phyloP scores from a whole-genome alignment of 2,797 vertebrate genomes.

The Chelmon rostratus region DNA sequence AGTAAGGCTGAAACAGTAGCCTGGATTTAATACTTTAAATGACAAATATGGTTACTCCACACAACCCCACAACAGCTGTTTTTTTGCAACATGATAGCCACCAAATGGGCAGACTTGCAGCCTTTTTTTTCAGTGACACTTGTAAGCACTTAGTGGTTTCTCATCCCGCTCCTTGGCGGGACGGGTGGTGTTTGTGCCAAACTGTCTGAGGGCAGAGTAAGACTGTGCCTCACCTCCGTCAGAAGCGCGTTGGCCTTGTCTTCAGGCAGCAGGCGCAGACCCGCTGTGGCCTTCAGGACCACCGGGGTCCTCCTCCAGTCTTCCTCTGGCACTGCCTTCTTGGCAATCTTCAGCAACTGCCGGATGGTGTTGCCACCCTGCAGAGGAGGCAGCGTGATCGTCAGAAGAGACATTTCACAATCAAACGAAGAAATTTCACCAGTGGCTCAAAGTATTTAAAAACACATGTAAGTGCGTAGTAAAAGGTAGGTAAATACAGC shows the following conservation, averaged over 20 bases:
- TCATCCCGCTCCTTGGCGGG: constrained; percentile 76
- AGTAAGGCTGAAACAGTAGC: constrained; percentile 80
- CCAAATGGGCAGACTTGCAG: constrained; percentile 79
- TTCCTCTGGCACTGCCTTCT: constrained; percentile 91
- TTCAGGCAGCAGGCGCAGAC: constrained; percentile 92
- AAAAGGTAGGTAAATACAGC: constrained; percentile 24
- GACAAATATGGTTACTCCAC: constrained; percentile 84
- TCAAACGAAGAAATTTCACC: not conserved
- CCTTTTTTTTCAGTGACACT: constrained; percentile 79
- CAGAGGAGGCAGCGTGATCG: constrained; percentile 14
- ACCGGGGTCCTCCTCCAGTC: constrained; percentile 95
- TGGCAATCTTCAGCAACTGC: constrained; percentile 91
- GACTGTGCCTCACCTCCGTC: constrained; percentile 87
- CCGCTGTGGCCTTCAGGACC: constrained; percentile 96
- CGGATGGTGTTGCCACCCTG: constrained; percentile 93
- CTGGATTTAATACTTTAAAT: constrained; percentile 83
- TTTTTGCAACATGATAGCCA: constrained; percentile 80
- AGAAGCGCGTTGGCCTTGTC: constrained; percentile 92
- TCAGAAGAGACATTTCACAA: not conserved
- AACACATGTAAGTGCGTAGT: constrained; percentile 4
- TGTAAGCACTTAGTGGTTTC: constrained; percentile 86
- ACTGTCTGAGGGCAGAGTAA: constrained; percentile 78
- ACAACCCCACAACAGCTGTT: constrained; percentile 87
- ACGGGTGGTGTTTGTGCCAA: constrained; percentile 76
- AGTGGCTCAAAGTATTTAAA: constrained; percentile 28